Base-by-base conservation (phyloP, 2,113 vertebrate genomes). In the Delphinapterus leucas region DNA sequence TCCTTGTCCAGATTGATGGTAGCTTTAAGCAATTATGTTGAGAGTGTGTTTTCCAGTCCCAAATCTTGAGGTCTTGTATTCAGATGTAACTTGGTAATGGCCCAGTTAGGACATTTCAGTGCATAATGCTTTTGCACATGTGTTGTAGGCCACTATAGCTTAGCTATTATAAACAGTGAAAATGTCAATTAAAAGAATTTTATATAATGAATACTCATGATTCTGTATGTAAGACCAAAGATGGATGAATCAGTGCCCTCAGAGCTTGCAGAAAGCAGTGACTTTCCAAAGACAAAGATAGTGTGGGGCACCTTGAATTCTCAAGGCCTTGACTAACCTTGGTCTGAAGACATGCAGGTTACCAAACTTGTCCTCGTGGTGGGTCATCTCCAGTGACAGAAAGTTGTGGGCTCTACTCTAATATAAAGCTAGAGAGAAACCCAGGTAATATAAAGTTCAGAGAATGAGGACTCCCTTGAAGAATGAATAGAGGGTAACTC, bases 151-250 rank as follows among this genome's bases (percentile, higher is more conserved):
- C 76, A 25, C 28, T 49, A 44, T 31, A 47, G 53, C 60, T 83
- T 63, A 60, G 41, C 71, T 96, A n/a, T 68, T 58, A 88, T 67
- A 83, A 49, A 85, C 53, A 87, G 41, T 84, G 65, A 90, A 89
- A 86, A 88, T 33, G 88, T 93, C 25, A 79, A 81, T 76, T 58
- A 70, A 89, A 95, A 92, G 8, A 93, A 70, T 41, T 87, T 65
- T 88, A 88, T n/a, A n/a, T 60, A 63, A 47, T 68, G 31, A 92
- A 63, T 94, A 92, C 38, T 94, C n/a, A 18, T 36, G 63, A 73
- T 58, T 91, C 44, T 92, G 36, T 71, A 38, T 65, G 10, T 68
- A 92, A 95, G n/a, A 86, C 61, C 44, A 77, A 63, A 81, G 70
- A 76, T 73, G 28, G 33, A 60, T 71, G 47, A 47, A 20, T 92